Base-by-base conservation (phyloP, 2,797 vertebrate genomes). In the Anomalospiza imberbis region DNA sequence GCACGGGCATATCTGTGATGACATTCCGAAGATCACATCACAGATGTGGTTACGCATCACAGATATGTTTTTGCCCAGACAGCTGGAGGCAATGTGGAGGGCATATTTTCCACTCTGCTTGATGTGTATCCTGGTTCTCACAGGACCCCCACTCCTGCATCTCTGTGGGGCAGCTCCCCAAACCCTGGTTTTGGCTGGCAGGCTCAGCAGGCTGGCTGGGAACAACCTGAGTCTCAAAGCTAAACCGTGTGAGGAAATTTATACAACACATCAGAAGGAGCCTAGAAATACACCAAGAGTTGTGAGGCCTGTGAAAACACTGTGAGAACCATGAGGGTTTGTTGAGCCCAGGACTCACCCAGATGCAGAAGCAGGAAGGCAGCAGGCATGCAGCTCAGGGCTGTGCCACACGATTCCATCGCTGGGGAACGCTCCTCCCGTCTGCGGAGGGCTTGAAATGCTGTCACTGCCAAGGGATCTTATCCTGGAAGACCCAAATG, bases 271-370 rank as follows among this genome's bases (percentile, higher is more conserved):
- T 8, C 2, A 2, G 21, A 26, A 76, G 36, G 20, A 89, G 14
- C 42, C 36, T 34, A 32, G 92, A 80, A 85, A 24, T 7, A 9
- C 22, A 5, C 8, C 0, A 1, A 40, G 17, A 9, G 10, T 24
- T 67, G 44, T 38, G 76, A 85, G 34, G 45, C 25, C 72, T 53
- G n/a, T 88, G 63, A 22, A 51, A 57, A 85, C 45, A 32, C 60
- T 74, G n/a, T 45, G 57, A 55, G 36, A 38, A 31, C 45, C 4
- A 4, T 0, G 17, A 66, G 57, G 42, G 19, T 40, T 71, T 6
- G 5, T 45, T 82, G 65, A 66, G 71, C 17, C 4, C 17, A 77
- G 54, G 82, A 97, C 97, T 97, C 74, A 97, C 97, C 93, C 38
- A 93, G 61, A 16, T 62, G 77, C 61, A 96, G 77, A 79, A 89